These are phyloP conservation scores for Lacerta viridis DNA, from an alignment of 2,797 vertebrate genomes.

Conservation along the genomic window DNA sequence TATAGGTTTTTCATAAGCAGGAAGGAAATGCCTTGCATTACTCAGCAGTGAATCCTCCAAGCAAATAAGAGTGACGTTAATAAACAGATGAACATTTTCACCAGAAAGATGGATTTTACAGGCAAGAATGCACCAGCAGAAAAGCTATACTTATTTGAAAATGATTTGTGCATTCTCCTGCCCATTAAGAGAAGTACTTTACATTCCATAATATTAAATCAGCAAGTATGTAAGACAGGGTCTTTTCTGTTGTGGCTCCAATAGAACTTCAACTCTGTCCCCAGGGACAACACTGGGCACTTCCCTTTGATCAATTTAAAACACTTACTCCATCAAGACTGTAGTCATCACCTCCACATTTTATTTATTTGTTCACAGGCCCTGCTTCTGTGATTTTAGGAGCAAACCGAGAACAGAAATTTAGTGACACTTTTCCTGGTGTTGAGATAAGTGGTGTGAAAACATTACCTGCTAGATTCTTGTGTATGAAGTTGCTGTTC, in stretches of 20 bases:
- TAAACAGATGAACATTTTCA: conserved; percentile 66
- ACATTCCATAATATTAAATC: neutral
- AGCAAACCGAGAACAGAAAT: neutral
- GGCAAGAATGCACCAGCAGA: conserved; percentile 66
- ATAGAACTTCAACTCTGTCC: too few species aligned
- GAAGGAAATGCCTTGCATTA: conserved; percentile 75
- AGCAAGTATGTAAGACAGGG: neutral
- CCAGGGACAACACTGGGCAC: neutral
- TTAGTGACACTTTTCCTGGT: neutral
- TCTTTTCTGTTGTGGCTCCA: too few species aligned
- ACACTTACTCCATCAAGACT: neutral
- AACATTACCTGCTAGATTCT: neutral
- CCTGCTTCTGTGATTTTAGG: neutral
- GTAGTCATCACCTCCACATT: too few species aligned
- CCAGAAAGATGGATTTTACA: conserved; percentile 54
- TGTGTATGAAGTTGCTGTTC: neutral
- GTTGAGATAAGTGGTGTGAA: neutral
- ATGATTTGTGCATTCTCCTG: conserved; percentile 15
- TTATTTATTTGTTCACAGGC: neutral
- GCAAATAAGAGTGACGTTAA: conserved; percentile 69
- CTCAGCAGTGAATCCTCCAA: conserved; percentile 72
- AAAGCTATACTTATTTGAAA: conserved; percentile 66
- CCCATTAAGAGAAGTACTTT: neutral
- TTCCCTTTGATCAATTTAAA: neutral
- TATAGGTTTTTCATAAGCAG: conserved; percentile 71